Evolutionary conservation across 2,113 vertebrate species (phyloP), one percentile per base, ranked within the genome.

Genomic region (Chionodraco myersi): DNA sequence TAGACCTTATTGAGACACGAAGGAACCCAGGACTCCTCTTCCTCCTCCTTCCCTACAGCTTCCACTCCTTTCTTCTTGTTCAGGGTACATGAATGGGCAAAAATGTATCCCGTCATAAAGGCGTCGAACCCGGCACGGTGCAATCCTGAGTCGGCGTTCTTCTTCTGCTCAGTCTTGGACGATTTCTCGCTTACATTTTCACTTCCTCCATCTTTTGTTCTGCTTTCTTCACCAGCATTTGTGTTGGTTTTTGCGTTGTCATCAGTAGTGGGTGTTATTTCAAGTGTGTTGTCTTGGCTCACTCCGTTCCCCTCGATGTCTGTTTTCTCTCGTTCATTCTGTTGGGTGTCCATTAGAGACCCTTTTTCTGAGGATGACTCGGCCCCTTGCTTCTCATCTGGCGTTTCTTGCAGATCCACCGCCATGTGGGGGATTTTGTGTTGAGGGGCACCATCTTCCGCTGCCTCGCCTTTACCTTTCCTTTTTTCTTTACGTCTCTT

Each of bases 51-150:
- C 54, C 81, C 64, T 11, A 1, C 65, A 53, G 12, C 34, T 44
- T 14, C 56, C 1, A 3, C 80, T 1, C 23, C 66, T 2, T 89
- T 91, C 3, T 83, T 89, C 59, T 87, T 91, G 60, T 92, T 90
- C 21, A 94, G 72, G 61, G 95, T 77, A 77, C 91, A 93, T 0
- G 97, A 93, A 0, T 95, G 96, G 71, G 96, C 96, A 86, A 99
- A 98, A 86, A 99, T 94, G 14, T 96, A 99, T 15, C 96, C 98
- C 0, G 98, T 99, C 98, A 99, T 99, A 86, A 98, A 99, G 0
- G 98, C 98, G 5, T 99, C 98, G 4, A 99, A 99, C 8, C 98
- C 98, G 1, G 98, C 98, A 34, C 98, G 89, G 86, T 99, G 98
- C 0, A 95, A 91, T 45, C 97, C 95, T 2, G 89, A 6, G 6